Conservation (phyloP, 2,888 invertebrate genomes). For the Elaeidobius kamerunicus region DNA sequence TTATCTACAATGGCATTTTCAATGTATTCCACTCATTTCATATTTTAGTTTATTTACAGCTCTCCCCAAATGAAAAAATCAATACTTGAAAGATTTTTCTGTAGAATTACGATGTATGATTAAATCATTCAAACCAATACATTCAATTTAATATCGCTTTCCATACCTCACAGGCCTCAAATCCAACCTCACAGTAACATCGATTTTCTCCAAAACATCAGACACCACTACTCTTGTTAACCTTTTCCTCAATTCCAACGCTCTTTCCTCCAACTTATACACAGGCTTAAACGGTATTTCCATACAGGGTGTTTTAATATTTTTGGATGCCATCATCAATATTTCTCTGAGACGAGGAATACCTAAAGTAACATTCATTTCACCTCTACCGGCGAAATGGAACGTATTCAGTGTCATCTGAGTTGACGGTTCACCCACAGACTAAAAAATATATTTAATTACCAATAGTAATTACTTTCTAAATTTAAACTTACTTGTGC, state of each 20-base stretch:
- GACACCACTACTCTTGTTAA: conserved; percentile 76
- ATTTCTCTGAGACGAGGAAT: conserved; percentile 96
- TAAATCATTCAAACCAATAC: too few relatives aligned
- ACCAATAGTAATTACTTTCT: too few relatives aligned
- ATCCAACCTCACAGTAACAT: conserved; percentile 56
- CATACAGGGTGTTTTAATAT: conserved; percentile 95
- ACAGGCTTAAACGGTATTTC: conserved; percentile 76
- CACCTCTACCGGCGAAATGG: conserved; percentile 99
- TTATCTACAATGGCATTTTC: too few relatives aligned
- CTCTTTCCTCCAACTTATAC: conserved; percentile 52
- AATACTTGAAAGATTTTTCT: too few relatives aligned
- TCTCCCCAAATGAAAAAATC: too few relatives aligned
- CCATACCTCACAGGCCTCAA: conserved; percentile 53
- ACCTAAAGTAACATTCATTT: conserved; percentile 99
- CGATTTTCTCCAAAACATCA: conserved; percentile 73
- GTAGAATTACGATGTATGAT: too few relatives aligned
- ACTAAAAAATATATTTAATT: conserved; percentile 55
- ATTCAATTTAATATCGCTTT: too few relatives aligned
- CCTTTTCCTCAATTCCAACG: conserved; percentile 67
- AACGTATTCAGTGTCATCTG: conserved; percentile 99
- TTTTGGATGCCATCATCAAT: conserved; percentile 91
- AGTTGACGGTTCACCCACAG: conserved; percentile 98
- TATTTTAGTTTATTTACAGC: too few relatives aligned
- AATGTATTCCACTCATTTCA: too few relatives aligned
- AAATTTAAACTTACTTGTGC: conserved; percentile 71